Percentiles rank a stretch among this genome's conserved stretches.
Conservation (phyloP, 2,888 invertebrate genomes). For the Synanthedon tipuliformis region DNA sequence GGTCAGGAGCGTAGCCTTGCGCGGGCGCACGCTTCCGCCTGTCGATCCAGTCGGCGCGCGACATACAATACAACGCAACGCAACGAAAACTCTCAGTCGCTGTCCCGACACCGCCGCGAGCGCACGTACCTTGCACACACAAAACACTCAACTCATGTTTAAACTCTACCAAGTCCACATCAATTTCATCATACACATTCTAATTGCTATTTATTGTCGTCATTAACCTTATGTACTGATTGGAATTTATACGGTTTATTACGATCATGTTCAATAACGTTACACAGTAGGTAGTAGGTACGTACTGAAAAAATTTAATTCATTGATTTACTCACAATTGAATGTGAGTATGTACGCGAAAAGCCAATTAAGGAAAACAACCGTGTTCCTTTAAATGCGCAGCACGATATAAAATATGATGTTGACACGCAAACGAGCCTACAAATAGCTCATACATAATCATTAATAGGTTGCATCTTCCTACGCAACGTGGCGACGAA, state of each 20-base stretch:
- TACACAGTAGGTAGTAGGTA: too few relatives aligned
- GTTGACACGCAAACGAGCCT: constrained; percentile 16
- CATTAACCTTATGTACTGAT: not conserved
- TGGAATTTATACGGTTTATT: not conserved
- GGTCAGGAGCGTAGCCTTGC: constrained; percentile 70
- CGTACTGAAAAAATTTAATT: too few relatives aligned
- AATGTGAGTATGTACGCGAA: not conserved
- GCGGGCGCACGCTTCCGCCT: constrained; percentile 65
- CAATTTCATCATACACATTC: not conserved
- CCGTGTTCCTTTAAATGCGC: constrained; percentile 9
- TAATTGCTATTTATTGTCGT: not conserved
- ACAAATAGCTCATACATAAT: constrained; percentile 22
- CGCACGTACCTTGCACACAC: constrained; percentile 12
- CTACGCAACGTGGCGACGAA: constrained; percentile 16
- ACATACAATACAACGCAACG: not conserved
- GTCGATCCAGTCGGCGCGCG: constrained; percentile 6
- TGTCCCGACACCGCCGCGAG: constrained; percentile 20
- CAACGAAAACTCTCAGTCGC: constrained; percentile 17
- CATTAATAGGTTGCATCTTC: constrained; percentile 18
- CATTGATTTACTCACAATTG: not conserved
- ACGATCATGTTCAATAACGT: not conserved
- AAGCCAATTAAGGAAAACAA: constrained; percentile 6
- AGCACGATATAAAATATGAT: constrained; percentile 19
- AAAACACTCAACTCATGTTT: not conserved
- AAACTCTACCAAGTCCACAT: not conserved